Evolutionary conservation across 2,797 vertebrate genomes (phyloP).

Genomic region (Prunella strophiata): DNA sequence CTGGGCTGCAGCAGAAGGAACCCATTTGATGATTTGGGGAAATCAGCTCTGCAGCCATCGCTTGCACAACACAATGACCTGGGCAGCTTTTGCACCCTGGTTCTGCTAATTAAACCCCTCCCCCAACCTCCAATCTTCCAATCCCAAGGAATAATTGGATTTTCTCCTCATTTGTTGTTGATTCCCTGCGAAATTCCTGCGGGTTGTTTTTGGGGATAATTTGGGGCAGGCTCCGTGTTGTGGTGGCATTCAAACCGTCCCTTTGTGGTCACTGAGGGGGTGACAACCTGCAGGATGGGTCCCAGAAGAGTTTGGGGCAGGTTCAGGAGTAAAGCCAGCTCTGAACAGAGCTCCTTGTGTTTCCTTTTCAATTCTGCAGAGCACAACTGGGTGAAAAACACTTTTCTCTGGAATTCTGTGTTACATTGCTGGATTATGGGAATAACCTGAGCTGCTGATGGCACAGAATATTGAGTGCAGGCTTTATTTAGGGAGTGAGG

Average conservation of each 20-base stretch:
- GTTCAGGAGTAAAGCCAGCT: background rate
- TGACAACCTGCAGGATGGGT: background rate
- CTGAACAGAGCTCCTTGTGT: background rate
- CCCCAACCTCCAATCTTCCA: accelerated
- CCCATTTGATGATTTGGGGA: background rate
- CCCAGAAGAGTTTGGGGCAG: background rate
- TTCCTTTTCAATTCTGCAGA: background rate
- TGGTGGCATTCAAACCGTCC: background rate
- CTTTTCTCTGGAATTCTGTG: background rate
- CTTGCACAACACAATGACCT: background rate
- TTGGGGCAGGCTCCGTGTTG: background rate
- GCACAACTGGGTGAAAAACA: accelerated
- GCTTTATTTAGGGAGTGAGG: background rate
- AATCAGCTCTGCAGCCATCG: background rate
- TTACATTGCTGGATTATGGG: accelerated
- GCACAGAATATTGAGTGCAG: accelerated
- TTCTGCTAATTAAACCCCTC: accelerated
- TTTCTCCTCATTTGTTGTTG: background rate
- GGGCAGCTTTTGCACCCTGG: background rate
- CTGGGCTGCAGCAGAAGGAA: conserved; percentile 2
- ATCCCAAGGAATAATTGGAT: background rate
- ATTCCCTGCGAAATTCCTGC: background rate
- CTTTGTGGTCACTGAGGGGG: background rate
- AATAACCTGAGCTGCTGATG: background rate
- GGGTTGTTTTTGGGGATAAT: background rate